These are phyloP conservation scores for Cyanoramphus novaezelandiae DNA, from an alignment of 2,113 vertebrate genomes.

Conservation along the genomic window DNA sequence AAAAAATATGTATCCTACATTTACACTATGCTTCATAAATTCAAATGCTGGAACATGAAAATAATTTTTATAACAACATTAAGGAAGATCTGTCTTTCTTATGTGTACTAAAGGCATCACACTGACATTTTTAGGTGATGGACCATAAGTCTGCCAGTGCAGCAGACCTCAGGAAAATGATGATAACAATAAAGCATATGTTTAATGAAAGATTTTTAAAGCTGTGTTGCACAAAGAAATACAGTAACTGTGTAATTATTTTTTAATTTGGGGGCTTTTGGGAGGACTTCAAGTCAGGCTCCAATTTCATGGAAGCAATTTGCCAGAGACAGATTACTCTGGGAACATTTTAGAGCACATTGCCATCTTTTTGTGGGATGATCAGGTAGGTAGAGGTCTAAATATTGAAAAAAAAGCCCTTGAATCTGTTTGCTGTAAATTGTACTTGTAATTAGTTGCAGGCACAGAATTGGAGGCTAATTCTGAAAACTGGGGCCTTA, in stretches of 20 bases:
- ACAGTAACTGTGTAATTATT: background rate
- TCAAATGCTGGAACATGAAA: background rate
- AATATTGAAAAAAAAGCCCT: background rate
- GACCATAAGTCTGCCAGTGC: background rate
- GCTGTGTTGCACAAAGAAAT: background rate
- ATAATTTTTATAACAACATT: background rate
- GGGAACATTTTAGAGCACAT: background rate
- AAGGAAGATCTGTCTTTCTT: slow-evolving; percentile 24
- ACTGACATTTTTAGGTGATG: slow-evolving; percentile 5
- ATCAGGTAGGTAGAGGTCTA: background rate
- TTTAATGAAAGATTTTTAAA: slow-evolving; percentile 1
- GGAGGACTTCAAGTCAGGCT: background rate
- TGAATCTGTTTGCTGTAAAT: background rate
- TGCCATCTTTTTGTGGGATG: background rate
- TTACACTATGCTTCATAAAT: background rate
- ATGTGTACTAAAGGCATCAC: background rate
- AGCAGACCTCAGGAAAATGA: background rate
- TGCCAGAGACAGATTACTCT: background rate
- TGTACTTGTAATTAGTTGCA: background rate
- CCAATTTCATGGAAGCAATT: background rate
- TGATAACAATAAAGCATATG: background rate
- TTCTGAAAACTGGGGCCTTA: background rate
- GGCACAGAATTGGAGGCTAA: background rate
- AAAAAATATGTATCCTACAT: background rate
- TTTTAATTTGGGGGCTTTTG: background rate